These are phyloP conservation scores for Protosalanx chinensis DNA, from an alignment of 2,797 vertebrate species.

Conservation along the genomic window DNA sequence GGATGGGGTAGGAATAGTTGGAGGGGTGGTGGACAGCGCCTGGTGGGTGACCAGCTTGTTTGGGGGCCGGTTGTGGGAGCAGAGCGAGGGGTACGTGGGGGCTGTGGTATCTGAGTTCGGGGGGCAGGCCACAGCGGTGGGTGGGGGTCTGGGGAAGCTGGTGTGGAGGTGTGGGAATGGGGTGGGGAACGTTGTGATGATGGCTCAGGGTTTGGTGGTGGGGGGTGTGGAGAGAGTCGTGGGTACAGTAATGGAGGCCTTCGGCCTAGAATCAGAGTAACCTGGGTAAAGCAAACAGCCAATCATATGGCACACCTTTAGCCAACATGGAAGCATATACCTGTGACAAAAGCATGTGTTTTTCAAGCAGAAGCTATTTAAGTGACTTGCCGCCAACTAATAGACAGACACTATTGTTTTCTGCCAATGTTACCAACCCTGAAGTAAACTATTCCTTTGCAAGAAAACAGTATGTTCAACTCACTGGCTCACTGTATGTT, in stretches of 20 bases:
- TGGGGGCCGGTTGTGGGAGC: slow-evolving; percentile 59
- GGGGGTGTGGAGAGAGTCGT: slow-evolving; percentile 44
- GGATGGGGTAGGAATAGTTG: slow-evolving; percentile 61
- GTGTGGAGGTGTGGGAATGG: slow-evolving; percentile 58
- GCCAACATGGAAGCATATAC: not conserved
- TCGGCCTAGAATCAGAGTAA: slow-evolving; percentile 37
- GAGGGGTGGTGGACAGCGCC: slow-evolving; percentile 47
- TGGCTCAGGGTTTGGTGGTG: slow-evolving; percentile 40
- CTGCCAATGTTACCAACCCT: not conserved
- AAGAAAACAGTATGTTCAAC: not conserved
- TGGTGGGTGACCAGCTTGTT: slow-evolving; percentile 64
- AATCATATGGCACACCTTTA: not conserved
- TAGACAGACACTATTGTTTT: not conserved
- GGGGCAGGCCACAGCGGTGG: slow-evolving; percentile 59
- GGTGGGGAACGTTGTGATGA: slow-evolving; percentile 45
- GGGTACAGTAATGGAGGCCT: slow-evolving; percentile 45
- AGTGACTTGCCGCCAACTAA: not conserved
- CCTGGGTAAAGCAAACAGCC: not conserved
- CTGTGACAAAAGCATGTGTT: not conserved
- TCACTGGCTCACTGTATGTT: not conserved
- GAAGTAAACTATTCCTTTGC: not conserved
- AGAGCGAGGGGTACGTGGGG: slow-evolving; percentile 60
- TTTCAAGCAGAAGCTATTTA: not conserved
- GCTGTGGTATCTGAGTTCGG: slow-evolving; percentile 67
- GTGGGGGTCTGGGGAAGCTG: slow-evolving; percentile 64